Percentiles rank a stretch among this genome's conserved stretches.
Evolutionary conservation across 2,888 invertebrate genomes (phyloP).

Genomic region (Colletes collaris): DNA sequence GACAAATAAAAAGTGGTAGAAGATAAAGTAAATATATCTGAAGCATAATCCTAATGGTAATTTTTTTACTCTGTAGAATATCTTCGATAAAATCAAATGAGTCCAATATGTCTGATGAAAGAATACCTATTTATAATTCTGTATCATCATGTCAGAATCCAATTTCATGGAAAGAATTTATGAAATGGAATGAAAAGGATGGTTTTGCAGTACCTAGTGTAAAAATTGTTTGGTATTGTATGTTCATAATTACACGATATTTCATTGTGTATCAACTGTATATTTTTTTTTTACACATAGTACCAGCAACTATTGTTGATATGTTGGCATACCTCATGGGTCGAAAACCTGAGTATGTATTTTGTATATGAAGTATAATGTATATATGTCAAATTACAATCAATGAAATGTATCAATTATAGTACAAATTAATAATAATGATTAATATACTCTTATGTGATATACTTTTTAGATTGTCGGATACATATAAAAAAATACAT

Average conservation of each 20-base stretch:
- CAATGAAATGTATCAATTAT: too few relatives aligned
- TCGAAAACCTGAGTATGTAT: slow-evolving; percentile 86
- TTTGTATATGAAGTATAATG: neutral
- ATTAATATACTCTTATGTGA: neutral
- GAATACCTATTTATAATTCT: slow-evolving; percentile 91
- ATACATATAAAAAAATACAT: slow-evolving; percentile 89
- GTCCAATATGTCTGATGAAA: slow-evolving; percentile 60
- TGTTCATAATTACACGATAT: slow-evolving; percentile 85
- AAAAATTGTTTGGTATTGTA: slow-evolving; percentile 87
- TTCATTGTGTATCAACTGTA: slow-evolving; percentile 84
- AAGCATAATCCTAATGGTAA: neutral
- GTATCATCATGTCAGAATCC: slow-evolving; percentile 93
- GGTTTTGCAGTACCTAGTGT: slow-evolving; percentile 85
- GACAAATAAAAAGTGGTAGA: neutral
- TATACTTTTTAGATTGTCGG: slow-evolving; percentile 83
- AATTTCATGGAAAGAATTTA: slow-evolving; percentile 89
- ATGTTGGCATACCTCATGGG: slow-evolving; percentile 84
- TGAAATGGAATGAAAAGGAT: slow-evolving; percentile 84
- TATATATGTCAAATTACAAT: too few relatives aligned
- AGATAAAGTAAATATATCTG: neutral
- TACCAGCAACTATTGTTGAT: slow-evolving; percentile 86
- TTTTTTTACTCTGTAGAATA: slow-evolving; percentile 7
- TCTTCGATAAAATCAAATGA: neutral
- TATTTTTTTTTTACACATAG: slow-evolving; percentile 85
- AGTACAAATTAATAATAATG: neutral